Evolutionary conservation across 2,113 vertebrate genomes (phyloP).

Genomic region (Xenus cinereus): DNA sequence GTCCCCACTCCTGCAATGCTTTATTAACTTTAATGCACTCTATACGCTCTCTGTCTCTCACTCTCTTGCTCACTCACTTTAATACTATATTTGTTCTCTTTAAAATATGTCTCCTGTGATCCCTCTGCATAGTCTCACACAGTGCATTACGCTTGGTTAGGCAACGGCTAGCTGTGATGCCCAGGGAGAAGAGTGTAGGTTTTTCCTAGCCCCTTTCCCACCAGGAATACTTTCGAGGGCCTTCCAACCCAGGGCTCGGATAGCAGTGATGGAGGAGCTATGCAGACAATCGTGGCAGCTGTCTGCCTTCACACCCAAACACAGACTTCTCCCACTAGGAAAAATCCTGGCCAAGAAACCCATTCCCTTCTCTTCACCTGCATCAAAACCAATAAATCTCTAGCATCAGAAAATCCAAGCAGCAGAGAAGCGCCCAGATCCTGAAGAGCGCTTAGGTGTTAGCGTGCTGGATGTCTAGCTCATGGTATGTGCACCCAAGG

Average conservation of each 20-base stretch:
- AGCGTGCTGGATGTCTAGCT: background rate
- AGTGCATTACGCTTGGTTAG: conserved; percentile 16
- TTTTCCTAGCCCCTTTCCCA: conserved; percentile 13
- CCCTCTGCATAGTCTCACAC: conserved; percentile 10
- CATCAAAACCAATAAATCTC: background rate
- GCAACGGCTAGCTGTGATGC: conserved; percentile 35
- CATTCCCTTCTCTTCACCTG: background rate
- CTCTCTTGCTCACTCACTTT: conserved; percentile 29
- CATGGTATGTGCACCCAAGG: background rate
- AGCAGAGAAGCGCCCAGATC: background rate
- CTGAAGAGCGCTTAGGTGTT: background rate
- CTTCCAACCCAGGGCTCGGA: background rate
- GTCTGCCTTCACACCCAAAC: background rate
- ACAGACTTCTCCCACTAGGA: background rate
- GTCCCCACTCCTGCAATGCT: conserved; percentile 49
- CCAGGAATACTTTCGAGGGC: background rate
- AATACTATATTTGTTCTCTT: conserved; percentile 67
- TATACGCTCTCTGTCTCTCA: conserved; percentile 33
- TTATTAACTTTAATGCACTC: conserved; percentile 72
- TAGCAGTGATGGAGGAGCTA: background rate
- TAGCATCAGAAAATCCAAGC: background rate
- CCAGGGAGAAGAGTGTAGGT: conserved; percentile 5
- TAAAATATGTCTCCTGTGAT: conserved; percentile 44
- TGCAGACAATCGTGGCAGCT: background rate
- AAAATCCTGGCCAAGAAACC: background rate